These are phyloP conservation scores for Lasioglossum oenotherae DNA, from an alignment of 2,888 invertebrate genomes.

Conservation along the genomic window DNA sequence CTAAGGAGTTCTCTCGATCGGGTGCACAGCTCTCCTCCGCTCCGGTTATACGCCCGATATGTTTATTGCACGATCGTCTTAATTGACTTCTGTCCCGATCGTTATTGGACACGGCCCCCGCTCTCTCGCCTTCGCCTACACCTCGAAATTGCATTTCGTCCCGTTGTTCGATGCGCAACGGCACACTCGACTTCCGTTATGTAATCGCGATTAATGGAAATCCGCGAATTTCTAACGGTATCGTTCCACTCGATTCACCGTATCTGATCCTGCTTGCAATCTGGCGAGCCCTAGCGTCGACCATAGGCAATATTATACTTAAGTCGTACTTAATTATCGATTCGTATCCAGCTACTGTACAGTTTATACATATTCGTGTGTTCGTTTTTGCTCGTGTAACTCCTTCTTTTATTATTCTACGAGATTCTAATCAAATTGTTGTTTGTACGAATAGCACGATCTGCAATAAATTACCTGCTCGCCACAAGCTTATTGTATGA, in stretches of 20 bases:
- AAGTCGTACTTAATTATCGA: background rate
- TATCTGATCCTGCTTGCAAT: background rate
- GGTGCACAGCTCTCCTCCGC: constrained; percentile 1
- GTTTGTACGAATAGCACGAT: too few relatives aligned
- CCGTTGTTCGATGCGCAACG: constrained; percentile 7
- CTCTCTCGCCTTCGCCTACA: background rate
- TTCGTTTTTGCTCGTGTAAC: too few relatives aligned
- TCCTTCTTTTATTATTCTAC: too few relatives aligned
- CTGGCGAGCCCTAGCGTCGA: background rate
- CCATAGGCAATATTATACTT: background rate
- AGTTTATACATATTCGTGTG: background rate
- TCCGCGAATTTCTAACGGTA: background rate
- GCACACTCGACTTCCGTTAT: constrained; percentile 1
- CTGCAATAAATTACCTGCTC: too few relatives aligned
- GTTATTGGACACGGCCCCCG: background rate
- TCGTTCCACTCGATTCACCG: constrained; percentile 11
- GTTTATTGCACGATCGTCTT: constrained; percentile 45
- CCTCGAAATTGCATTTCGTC: constrained; percentile 25
- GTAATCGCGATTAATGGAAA: background rate
- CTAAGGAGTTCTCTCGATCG: constrained; percentile 15
- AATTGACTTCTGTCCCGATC: constrained; percentile 40
- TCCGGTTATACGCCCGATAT: constrained; percentile 43
- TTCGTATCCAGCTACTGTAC: background rate
- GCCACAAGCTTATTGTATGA: too few relatives aligned
- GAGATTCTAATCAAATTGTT: too few relatives aligned